Evolutionary conservation across 2,113 vertebrate genomes (phyloP).

Genomic region (Pelecanoides urinatrix): DNA sequence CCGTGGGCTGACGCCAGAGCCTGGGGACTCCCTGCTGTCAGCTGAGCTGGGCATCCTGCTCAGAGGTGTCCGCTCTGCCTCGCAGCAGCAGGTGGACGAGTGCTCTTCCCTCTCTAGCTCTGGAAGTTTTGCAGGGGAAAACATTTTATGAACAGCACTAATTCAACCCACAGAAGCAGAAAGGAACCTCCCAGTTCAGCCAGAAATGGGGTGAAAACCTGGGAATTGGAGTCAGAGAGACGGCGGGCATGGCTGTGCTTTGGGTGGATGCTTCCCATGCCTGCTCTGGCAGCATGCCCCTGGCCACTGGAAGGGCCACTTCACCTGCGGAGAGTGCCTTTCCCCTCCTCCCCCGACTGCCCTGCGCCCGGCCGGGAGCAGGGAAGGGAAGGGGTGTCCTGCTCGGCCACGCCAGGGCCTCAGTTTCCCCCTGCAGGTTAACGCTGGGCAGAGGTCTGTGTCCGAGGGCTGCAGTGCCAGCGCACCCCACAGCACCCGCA

Average conservation of each 20-base stretch:
- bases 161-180: neutral
- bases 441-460: rapidly evolving
- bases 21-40: too few relatives aligned
- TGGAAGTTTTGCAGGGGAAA: neutral
- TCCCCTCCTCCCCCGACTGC: neutral
- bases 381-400: neutral
- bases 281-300: neutral
- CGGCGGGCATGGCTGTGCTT: neutral
- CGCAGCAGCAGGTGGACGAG: rapidly evolving
- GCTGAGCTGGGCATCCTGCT: neutral
- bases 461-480: neutral
- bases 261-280: neutral
- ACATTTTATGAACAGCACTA: neutral
- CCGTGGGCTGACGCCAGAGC: neutral
- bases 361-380: neutral
- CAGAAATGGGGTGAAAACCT: neutral
- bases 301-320: neutral
- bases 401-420: rapidly evolving
- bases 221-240: neutral
- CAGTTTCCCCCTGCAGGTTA: neutral
- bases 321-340: neutral
- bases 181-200: neutral
- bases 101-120: neutral
- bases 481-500: rapidly evolving
- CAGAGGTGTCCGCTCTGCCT: neutral